These are phyloP conservation scores for Gasteruption jaculator DNA, from an alignment of 2,888 invertebrate species.

Conservation along the genomic window DNA sequence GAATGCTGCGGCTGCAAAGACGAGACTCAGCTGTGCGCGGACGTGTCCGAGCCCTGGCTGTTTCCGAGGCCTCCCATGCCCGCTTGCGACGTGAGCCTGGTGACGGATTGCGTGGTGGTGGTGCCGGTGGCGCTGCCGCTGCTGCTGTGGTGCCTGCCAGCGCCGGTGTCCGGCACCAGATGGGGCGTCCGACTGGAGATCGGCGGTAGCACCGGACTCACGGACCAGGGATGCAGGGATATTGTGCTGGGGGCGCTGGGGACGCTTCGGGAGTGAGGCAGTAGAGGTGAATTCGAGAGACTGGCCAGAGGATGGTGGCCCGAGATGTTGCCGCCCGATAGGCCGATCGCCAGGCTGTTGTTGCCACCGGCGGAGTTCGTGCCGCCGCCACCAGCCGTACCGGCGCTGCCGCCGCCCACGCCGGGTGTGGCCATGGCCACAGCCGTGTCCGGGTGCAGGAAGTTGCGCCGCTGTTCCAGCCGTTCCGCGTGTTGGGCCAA, in stretches of 20 bases:
- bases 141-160: slow-evolving; percentile 15
- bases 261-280: slow-evolving; percentile 56
- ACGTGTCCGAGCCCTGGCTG: slow-evolving; percentile 47
- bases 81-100: slow-evolving; percentile 41
- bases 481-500: slow-evolving; percentile 72
- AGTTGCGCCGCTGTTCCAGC: slow-evolving; percentile 77
- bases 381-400: slow-evolving; percentile 52
- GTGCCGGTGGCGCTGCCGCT: slow-evolving; percentile 25
- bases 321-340: slow-evolving; percentile 34
- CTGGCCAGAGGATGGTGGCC: slow-evolving; percentile 42
- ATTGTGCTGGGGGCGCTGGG: slow-evolving; percentile 57
- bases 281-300: slow-evolving; percentile 41
- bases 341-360: slow-evolving; percentile 32
- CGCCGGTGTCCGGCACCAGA: slow-evolving; percentile 65
- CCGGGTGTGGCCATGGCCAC: slow-evolving; percentile 55
- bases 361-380: slow-evolving; percentile 23
- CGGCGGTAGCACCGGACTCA: slow-evolving; percentile 71
- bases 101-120: slow-evolving; percentile 41
- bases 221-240: slow-evolving; percentile 73
- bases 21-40: slow-evolving; percentile 50
- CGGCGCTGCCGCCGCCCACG: slow-evolving; percentile 52
- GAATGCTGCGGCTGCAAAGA: slow-evolving; percentile 52
- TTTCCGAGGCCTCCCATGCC: slow-evolving; percentile 46
- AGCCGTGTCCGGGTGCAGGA: slow-evolving; percentile 84
- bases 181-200: slow-evolving; percentile 67